Evolutionary conservation across 2,888 invertebrate species (phyloP), one percentile per base, ranked within the genome.

Genomic region (Eupithecia vulgata): DNA sequence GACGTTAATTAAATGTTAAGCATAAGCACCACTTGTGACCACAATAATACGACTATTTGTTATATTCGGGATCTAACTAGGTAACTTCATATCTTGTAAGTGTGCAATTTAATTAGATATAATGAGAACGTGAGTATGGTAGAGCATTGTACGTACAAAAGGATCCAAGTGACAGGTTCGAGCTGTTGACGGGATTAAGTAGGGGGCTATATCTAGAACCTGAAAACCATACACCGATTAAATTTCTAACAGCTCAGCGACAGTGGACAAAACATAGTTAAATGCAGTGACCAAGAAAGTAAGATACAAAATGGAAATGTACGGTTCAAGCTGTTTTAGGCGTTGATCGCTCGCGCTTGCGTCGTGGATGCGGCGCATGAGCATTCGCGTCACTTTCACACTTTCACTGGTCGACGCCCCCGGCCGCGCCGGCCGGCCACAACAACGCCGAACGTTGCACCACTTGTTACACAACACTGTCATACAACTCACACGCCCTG

Each of bases 341-440:
- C 40, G 21, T 40, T 25, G 25, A 21, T 72, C 37, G 70, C 30
- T 68, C 52, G 71, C 66, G 71, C 65, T 65, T 30, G 59, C 66
- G 59, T 37, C 71, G 73, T 76, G 77, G 81, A 72, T 76, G 81
- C 77, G 77, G 84, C 81, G 81, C 79, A 71, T 74, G 91, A 88
- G 89, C 92, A 90, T 91, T 93, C 90, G 92, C 89, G 88, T 94
- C 94, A 94, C 94, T 94, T 94, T 94, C 94, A 92, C 94, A 94
- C 94, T 94, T 94, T 94, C 94, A 93, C 94, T 94, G 85, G 91
- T 86, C 93, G 91, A 90, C 94, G 93, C 88, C 91, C 90, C 87
- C 90, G 86, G 81, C 82, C 81, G 81, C 79, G 81, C 81, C 81
- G 81, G 78, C 81, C 82, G 78, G 82, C 84, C 82, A 84, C 83